Conservation (phyloP, 2,888 invertebrate species). For the Adelognathus sp. region DNA sequence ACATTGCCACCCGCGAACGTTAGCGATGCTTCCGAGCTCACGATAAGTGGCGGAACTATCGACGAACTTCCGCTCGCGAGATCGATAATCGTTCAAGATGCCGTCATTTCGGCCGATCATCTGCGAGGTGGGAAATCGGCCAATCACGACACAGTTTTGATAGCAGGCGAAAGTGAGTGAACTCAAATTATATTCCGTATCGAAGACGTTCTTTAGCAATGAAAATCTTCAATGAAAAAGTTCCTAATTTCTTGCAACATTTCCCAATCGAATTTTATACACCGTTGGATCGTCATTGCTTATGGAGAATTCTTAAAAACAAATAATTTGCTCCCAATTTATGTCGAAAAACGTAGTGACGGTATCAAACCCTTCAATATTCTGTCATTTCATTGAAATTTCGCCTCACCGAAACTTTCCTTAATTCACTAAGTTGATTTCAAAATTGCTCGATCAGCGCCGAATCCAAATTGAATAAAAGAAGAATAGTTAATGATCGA, state of each 20-base stretch:
- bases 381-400: too few relatives aligned
- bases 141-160: conserved; percentile 81
- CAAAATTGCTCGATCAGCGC: too few relatives aligned
- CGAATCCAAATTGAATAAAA: too few relatives aligned
- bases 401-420: too few relatives aligned
- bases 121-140: conserved; percentile 84
- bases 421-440: too few relatives aligned
- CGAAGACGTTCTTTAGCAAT: not conserved
- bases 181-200: conserved; percentile 13
- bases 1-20: conserved; percentile 19
- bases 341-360: too few relatives aligned
- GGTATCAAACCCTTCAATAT: too few relatives aligned
- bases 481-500: too few relatives aligned
- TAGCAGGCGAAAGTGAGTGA: conserved; percentile 83
- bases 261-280: not conserved
- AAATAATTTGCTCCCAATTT: too few relatives aligned
- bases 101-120: conserved; percentile 85
- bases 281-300: too few relatives aligned
- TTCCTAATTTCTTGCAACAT: not conserved
- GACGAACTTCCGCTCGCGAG: conserved; percentile 83
- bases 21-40: conserved; percentile 59
- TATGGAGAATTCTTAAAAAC: too few relatives aligned
- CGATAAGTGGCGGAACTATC: conserved; percentile 64
- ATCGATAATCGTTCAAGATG: conserved; percentile 83
- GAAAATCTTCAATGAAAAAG: not conserved